Evolutionary conservation across 2,797 vertebrate species (phyloP), one percentile per base, ranked within the genome.

Genomic region (Sebastes hubbsi): DNA sequence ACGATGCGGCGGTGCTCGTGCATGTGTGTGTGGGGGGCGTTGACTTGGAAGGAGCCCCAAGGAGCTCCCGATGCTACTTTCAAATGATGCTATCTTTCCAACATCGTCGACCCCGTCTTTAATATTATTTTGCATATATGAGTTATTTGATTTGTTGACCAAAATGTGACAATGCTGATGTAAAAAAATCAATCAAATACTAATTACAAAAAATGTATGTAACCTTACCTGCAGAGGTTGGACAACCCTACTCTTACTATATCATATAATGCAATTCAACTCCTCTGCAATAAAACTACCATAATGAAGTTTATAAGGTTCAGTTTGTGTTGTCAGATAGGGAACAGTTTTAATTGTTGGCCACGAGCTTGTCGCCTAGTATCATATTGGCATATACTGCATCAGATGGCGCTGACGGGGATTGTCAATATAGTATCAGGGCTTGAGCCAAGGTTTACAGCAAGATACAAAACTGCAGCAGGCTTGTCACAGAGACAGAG

Each of bases 401-500:
- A 76, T 72, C 67, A 66, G 67, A 72, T 65, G 54, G 27, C 1
- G 14, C 66, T 12, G 1, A 42, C 12, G 30, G 62, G 68, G 61
- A 55, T 18, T 67, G 73, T 81, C 68, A 66, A 60, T 77, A 81
- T 60, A 46, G 58, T 9, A 36, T 52, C 32, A 67, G 54, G 68
- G 25, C 61, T 32, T 24, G 66, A 60, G 66, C 54, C 54, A 24
- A 70, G 52, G 49, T 76, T 81, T 71, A 63, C 59, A 42, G 46
- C 1, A n/a, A 64, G 59, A 56, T 8, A 61, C 32, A 70, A 54
- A 59, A 49, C 49, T 7, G 14, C 60, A 59, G 16, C 30, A 49
- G 46, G 46, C 46, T 49, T 49, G 46, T 49, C 46, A 49, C 46
- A 49, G 46, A 49, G 46, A 42, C 22, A 25, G 32, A 65, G 11